A percentile compares a stretch with the other conserved stretches of the same genome.
Evolutionary conservation across 1,140 invertebrate genomes (phyloP).

Genomic region (Musca domestica): DNA sequence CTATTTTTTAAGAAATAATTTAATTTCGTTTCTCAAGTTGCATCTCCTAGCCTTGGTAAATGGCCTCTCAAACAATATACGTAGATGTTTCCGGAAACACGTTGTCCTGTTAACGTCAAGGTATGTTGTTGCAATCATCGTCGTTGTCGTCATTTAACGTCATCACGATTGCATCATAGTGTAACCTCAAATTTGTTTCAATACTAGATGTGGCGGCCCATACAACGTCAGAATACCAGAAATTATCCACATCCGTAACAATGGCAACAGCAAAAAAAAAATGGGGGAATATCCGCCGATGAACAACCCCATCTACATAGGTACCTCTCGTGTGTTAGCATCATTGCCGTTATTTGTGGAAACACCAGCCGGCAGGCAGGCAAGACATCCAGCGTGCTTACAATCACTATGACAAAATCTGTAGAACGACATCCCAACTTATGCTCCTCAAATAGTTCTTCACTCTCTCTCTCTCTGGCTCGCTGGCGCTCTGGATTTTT

Average conservation of each 20-base stretch:
- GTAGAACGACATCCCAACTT: too few species aligned
- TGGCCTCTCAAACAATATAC: neutral
- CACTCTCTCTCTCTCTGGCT: too few species aligned
- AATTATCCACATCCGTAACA: neutral
- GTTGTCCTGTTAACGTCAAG: slow-evolving; percentile 23
- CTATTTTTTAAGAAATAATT: neutral
- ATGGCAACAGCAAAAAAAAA: neutral
- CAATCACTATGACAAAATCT: too few species aligned
- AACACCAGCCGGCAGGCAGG: too few species aligned
- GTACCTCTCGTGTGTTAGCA: too few species aligned
- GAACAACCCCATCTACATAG: neutral
- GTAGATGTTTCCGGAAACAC: neutral
- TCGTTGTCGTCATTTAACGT: slow-evolving; percentile 28
- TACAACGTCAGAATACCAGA: neutral
- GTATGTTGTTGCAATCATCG: slow-evolving; percentile 15
- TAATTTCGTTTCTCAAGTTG: neutral
- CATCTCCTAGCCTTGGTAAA: too few species aligned
- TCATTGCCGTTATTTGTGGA: too few species aligned
- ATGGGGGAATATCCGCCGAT: neutral
- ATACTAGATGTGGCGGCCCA: neutral
- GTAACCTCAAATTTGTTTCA: slow-evolving; percentile 15
- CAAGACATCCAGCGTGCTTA: too few species aligned
- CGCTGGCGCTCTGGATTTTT: too few species aligned
- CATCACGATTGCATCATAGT: slow-evolving; percentile 31
- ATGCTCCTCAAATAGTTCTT: too few species aligned